Conservation (phyloP, 2,888 invertebrate species). For the Ennomos erosarius region DNA sequence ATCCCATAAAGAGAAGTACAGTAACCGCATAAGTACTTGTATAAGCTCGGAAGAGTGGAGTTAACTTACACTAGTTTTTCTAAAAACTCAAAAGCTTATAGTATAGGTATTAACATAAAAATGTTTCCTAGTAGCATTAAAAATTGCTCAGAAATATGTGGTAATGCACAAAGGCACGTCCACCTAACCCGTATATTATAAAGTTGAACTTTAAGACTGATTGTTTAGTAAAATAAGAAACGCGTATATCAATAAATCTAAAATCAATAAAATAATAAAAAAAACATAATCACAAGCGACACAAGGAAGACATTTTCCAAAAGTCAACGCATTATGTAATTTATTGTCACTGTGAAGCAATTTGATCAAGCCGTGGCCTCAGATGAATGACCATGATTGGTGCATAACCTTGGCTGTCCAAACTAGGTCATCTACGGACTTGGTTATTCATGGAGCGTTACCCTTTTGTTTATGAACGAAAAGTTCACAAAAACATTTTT, state of each 20-base stretch:
- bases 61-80: slow-evolving; percentile 1
- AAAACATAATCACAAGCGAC: slow-evolving; percentile 3
- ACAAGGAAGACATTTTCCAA: slow-evolving; percentile 3
- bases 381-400: slow-evolving; percentile 36
- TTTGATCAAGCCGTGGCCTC: slow-evolving; percentile 33
- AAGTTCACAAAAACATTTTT: slow-evolving; percentile 13
- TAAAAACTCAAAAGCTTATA: no score
- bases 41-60: not conserved
- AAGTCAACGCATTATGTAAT: slow-evolving; percentile 8
- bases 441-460: slow-evolving; percentile 24
- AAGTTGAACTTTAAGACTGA: slow-evolving; percentile 33
- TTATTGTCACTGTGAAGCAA: slow-evolving; percentile 14
- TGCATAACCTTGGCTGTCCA: slow-evolving; percentile 32
- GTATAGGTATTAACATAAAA: no score
- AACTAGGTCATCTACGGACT: slow-evolving; percentile 29
- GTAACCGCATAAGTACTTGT: not conserved
- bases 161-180: slow-evolving; percentile 48
- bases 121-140: slow-evolving; percentile 33
- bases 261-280: no score
- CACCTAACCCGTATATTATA: slow-evolving; percentile 44
- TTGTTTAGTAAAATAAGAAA: slow-evolving; percentile 31
- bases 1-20: not conserved
- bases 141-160: slow-evolving; percentile 47
- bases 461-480: slow-evolving; percentile 46
- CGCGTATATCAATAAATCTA: slow-evolving; percentile 10